Conservation (phyloP, 2,888 invertebrate genomes). For the Phania funesta region DNA sequence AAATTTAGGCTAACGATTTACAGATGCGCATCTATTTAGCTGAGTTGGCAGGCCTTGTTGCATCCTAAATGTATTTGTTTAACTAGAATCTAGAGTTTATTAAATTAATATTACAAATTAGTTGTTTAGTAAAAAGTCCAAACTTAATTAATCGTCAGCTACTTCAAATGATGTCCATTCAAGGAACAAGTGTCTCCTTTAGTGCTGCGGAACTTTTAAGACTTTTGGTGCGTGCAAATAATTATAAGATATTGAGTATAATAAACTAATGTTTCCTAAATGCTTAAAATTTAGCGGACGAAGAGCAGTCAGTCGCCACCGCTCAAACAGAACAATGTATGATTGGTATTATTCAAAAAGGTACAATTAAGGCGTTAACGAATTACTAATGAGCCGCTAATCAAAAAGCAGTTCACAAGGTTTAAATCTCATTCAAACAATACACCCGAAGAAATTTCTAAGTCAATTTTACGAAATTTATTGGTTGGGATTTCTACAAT, state of each 20-base stretch:
- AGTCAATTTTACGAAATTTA: too few species aligned
- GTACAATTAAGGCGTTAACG: conserved; percentile 69
- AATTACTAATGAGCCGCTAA: conserved; percentile 71
- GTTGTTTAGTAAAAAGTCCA: too few species aligned
- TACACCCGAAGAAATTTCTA: background rate
- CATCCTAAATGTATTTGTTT: background rate
- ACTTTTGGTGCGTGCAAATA: conserved; percentile 68
- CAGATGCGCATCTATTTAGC: background rate
- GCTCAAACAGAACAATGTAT: conserved; percentile 27
- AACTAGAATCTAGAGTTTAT: too few species aligned
- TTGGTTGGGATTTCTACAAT: too few species aligned
- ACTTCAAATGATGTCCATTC: background rate
- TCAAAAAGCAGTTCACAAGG: conserved; percentile 66
- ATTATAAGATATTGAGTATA: conserved; percentile 50
- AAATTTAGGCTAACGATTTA: conserved; percentile 36
- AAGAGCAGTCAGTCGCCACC: conserved; percentile 8
- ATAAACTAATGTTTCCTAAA: conserved; percentile 38
- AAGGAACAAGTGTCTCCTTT: conserved; percentile 17
- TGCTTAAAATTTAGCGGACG: conserved; percentile 32
- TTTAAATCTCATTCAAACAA: background rate
- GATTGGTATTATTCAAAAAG: too few species aligned
- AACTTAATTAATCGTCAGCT: background rate
- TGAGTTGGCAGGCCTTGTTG: background rate
- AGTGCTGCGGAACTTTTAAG: background rate
- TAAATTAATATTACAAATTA: too few species aligned